Evolutionary conservation across 2,113 vertebrate genomes (phyloP), one percentile per base, ranked within the genome.

Genomic region (Antechinus stuartii): DNA sequence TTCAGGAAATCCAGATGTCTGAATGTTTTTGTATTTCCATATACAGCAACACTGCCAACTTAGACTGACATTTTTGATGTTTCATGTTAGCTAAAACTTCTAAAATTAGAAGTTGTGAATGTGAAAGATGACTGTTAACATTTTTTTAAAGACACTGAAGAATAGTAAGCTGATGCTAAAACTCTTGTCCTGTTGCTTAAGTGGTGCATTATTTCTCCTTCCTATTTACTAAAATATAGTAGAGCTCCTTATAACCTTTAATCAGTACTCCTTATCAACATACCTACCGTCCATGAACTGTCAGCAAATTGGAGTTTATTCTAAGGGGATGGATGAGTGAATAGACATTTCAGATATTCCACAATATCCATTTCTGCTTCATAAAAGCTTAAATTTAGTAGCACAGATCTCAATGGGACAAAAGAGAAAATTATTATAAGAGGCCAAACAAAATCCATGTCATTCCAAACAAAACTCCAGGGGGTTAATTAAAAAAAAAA

Each of bases 381-480:
- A 50, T 11, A 26, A 57, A 89, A 91, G 76, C 47, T 56, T 90
- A 27, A 14, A n/a, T 25, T 42, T 22, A 55, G 16, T 54, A 96
- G 94, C 54, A 26, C 0, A 22, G 53, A 53, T 93, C 89, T 35
- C 68, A 84, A 0, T 26, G 24, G 27, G 42, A 35, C 35, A 91
- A 46, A 8, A 27, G 46, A 91, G 54, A 84, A 54, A 92, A 22
- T n/a, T n/a, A n/a, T n/a, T 84, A 42, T 42, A 42, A 4, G 7
- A 42, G n/a, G 91, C 90, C 92, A 89, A 94, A 93, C 68, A 96
- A 96, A 97, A 89, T 35, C 52, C 55, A 55, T 57, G 35, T 52
- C 54, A 91, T 95, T 91, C 91, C n/a, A 42, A 90, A 61, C 61
- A 25, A 5, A 68, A 46, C 90, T 91, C 96, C 49, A 94, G 42